phyloP scores from a whole-genome alignment of 2,113 vertebrate genomes.

The Paramormyrops kingsleyae region DNA sequence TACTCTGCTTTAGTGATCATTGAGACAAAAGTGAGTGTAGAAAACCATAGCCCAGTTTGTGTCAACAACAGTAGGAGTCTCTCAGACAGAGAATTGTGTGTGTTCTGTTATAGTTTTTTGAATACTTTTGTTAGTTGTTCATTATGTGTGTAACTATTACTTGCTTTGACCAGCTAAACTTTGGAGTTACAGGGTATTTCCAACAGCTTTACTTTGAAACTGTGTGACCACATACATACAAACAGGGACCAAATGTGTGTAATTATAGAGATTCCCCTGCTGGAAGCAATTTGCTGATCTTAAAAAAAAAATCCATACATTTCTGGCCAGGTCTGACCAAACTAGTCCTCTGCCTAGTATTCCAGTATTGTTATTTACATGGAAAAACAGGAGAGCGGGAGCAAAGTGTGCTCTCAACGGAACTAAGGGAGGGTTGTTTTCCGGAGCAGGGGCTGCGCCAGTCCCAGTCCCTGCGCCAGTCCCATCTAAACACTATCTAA shows the following conservation, averaged over 20 bases:
- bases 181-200: not conserved
- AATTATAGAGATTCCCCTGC: slow-evolving; percentile 46
- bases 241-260: slow-evolving; percentile 20
- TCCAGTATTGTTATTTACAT: not conserved
- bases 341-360: not conserved
- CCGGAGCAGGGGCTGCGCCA: not conserved
- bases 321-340: not conserved
- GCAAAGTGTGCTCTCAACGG: not conserved
- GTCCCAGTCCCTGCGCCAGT: not conserved
- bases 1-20: not conserved
- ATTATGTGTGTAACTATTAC: not conserved
- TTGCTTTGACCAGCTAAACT: not conserved
- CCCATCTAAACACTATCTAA: no score
- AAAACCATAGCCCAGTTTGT: not conserved
- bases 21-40: not conserved
- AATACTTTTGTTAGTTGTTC: not conserved
- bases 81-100: not conserved
- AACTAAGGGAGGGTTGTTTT: not conserved
- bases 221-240: not conserved
- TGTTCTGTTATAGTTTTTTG: no score
- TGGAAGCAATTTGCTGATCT: slow-evolving; percentile 37
- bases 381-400: not conserved
- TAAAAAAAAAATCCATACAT: slow-evolving; percentile 22
- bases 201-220: slow-evolving; percentile 14
- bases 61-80: not conserved